phyloP scores from a whole-genome alignment of 1,140 invertebrate species.

The Leptinotarsa defecta region DNA sequence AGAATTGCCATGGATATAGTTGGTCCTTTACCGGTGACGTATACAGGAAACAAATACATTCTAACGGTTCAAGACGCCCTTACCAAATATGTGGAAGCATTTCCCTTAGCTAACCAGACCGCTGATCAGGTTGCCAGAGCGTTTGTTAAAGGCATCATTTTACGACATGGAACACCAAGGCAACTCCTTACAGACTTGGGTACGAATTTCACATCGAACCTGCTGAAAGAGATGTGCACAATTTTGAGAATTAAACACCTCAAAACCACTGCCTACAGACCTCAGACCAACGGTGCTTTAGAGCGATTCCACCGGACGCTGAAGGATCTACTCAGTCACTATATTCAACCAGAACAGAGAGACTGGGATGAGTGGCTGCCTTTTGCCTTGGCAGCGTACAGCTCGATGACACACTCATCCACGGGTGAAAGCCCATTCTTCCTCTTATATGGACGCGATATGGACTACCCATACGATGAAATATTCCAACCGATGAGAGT shows the following conservation, averaged over 20 bases:
- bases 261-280: too few relatives aligned
- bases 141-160: too few relatives aligned
- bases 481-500: conserved; percentile 30
- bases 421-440: conserved; percentile 45
- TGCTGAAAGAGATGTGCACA: too few relatives aligned
- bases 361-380: conserved; percentile 52
- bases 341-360: conserved; percentile 33
- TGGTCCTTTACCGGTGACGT: conserved; percentile 44
- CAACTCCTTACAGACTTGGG: too few relatives aligned
- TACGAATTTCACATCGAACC: too few relatives aligned
- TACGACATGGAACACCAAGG: too few relatives aligned
- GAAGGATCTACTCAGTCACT: conserved; percentile 36
- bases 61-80: conserved; percentile 50
- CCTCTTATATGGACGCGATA: conserved; percentile 36
- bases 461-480: conserved; percentile 36
- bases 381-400: conserved; percentile 35
- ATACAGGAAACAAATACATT: conserved; percentile 50
- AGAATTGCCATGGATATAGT: conserved; percentile 53
- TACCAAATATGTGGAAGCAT: conserved; percentile 41
- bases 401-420: conserved; percentile 42
- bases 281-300: neutral
- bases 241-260: too few relatives aligned
- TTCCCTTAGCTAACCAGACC: too few relatives aligned
- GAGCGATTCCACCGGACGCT: conserved; percentile 28
- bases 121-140: too few relatives aligned